Base-by-base conservation (phyloP, 2,797 vertebrate genomes). In the Sebastiscus albofasciatus region DNA sequence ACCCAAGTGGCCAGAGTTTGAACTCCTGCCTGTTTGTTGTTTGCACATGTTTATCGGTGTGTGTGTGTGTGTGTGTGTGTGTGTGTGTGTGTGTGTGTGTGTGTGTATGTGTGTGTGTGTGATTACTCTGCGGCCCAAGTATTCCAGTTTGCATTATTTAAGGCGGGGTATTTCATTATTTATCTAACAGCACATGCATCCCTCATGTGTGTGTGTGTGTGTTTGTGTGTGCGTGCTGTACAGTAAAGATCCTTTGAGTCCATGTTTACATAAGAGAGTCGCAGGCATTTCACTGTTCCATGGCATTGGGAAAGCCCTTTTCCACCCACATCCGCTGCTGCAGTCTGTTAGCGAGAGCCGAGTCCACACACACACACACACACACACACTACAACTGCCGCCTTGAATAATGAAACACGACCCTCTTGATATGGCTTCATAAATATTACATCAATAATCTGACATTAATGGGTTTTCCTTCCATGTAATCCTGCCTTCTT, bases 361-460 rank as follows among this genome's bases (percentile, higher is more conserved):
- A 82, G 81, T 87, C 76, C 89, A 82, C 86, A 87, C 87, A 77
- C 72, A 62, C 59, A 20, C 67, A 55, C 73, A n/a, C 42, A 29
- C 59, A 70, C 22, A 64, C 62, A 70, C 33, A 64, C 49, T 78
- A 79, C 65, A 82, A 83, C 79, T 70, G 75, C 81, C 7, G 34
- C 83, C 76, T 83, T 95, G 92, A 96, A 96, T 95, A 96, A 96
- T 94, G 93, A 92, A 94, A 94, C 90, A 82, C 80, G 74, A 90
- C 82, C 86, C 90, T 93, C 85, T 91, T 93, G 90, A 93, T 94
- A 93, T 92, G 92, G 88, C 94, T 94, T 95, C 80, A 95, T 96
- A 93, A 96, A 96, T 96, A 95, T 95, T 94, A 89, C 91, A 96
- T 95, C 88, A 90, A 94, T 95, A 95, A 94, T 94, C 75, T 93